Percentiles rank a stretch among this genome's conserved stretches.
Conservation (phyloP, 2,797 vertebrate genomes). For the Neosilurus hyrtlii region DNA sequence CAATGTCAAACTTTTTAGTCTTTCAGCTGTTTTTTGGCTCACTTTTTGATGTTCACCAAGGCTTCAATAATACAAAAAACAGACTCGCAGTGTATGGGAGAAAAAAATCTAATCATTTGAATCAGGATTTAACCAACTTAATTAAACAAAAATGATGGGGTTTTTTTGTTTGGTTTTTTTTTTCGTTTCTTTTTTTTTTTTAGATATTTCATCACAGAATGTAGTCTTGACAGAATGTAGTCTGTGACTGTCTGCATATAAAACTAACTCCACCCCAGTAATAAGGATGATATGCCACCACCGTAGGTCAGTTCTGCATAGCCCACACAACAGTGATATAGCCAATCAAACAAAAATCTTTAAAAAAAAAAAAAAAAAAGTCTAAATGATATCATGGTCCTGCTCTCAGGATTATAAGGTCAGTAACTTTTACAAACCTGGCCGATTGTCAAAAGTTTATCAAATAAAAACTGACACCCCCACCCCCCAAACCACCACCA, state of each 20-base stretch:
- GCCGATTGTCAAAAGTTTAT: no score
- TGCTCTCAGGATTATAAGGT: not conserved
- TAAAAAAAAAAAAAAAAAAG: no score
- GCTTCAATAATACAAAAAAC: not conserved
- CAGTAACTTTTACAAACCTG: not conserved
- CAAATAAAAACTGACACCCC: no score
- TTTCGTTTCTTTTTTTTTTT: not conserved
- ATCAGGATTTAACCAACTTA: not conserved
- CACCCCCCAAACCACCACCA: no score
- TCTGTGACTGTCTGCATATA: not conserved
- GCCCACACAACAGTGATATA: not conserved
- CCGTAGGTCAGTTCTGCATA: not conserved
- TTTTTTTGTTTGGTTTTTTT: no score
- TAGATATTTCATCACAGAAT: not conserved
- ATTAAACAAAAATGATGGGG: not conserved
- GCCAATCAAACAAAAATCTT: no score
- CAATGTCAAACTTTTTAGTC: slow-evolving; percentile 1
- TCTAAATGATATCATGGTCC: no score
- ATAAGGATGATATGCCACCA: not conserved
- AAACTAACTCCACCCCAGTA: not conserved
- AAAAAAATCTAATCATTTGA: not conserved
- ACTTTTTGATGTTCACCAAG: not conserved
- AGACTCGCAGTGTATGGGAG: not conserved
- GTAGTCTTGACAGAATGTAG: not conserved
- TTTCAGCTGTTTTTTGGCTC: not conserved